These are phyloP conservation scores for Tetramorium simillimum DNA, from an alignment of 1,140 invertebrate genomes.

Conservation along the genomic window DNA sequence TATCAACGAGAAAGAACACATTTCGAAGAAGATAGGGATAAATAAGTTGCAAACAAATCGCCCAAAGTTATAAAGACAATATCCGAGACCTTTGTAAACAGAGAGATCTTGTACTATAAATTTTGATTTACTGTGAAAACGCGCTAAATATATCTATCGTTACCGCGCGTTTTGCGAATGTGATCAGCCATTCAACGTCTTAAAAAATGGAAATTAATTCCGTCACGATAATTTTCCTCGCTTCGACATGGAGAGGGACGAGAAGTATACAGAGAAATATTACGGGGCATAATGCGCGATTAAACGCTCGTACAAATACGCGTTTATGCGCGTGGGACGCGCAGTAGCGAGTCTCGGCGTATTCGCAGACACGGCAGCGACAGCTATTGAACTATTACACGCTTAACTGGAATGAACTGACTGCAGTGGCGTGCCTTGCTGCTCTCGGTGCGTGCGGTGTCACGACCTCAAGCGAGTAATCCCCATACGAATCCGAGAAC, in stretches of 20 bases:
- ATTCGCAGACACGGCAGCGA: constrained; percentile 74
- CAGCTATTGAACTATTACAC: constrained; percentile 83
- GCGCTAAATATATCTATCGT: not conserved
- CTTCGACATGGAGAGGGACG: not conserved
- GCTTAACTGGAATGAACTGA: constrained; percentile 79
- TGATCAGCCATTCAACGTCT: not conserved
- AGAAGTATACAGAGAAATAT: not conserved
- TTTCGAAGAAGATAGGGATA: too few species aligned
- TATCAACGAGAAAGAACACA: too few species aligned
- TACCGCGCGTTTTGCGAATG: not conserved
- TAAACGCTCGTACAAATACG: constrained; percentile 62
- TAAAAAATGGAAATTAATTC: constrained; percentile 29
- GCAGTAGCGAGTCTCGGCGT: constrained; percentile 59
- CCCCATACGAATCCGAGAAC: constrained; percentile 67
- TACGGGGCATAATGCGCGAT: constrained; percentile 24
- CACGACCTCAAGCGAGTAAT: constrained; percentile 73
- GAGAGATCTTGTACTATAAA: too few species aligned
- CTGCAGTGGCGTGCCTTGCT: constrained; percentile 76
- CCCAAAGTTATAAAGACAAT: too few species aligned
- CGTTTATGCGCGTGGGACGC: not conserved
- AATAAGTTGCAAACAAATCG: too few species aligned
- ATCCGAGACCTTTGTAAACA: too few species aligned
- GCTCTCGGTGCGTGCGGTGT: constrained; percentile 64
- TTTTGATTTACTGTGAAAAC: too few species aligned
- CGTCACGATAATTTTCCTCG: not conserved